Evolutionary conservation across 2,113 vertebrate species (phyloP).

Genomic region (Cyprinodon brontotheroides): DNA sequence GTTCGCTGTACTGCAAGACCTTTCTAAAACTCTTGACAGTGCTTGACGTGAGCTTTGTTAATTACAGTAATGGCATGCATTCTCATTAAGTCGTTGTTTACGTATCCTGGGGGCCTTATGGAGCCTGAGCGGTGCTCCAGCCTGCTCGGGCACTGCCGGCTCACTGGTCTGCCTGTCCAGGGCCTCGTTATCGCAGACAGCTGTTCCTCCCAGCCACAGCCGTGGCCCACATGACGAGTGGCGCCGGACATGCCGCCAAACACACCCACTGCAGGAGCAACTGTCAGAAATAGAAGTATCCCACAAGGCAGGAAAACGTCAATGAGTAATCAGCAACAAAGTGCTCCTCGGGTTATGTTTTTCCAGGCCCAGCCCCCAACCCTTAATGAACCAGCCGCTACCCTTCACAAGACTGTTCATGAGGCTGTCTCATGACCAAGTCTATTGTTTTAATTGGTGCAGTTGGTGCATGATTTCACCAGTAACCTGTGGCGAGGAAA

Average conservation of each 20-base stretch:
- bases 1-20: conserved; percentile 64
- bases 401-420: conserved; percentile 40
- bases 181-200: conserved; percentile 80
- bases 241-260: conserved; percentile 64
- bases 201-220: conserved; percentile 79
- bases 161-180: conserved; percentile 53
- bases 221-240: conserved; percentile 58
- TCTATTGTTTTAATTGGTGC: conserved; percentile 34
- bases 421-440: conserved; percentile 31
- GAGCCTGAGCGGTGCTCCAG: conserved; percentile 62
- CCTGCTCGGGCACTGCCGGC: conserved; percentile 55
- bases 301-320: conserved; percentile 68
- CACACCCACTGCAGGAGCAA: conserved; percentile 53
- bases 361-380: conserved; percentile 34
- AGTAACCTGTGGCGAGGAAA: conserved; percentile 35
- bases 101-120: conserved; percentile 68
- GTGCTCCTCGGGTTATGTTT: conserved; percentile 53
- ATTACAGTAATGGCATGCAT: conserved; percentile 82
- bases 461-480: conserved; percentile 44
- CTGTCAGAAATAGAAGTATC: conserved; percentile 68
- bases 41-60: conserved; percentile 81
- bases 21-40: conserved; percentile 77
- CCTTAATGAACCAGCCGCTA: conserved; percentile 38
- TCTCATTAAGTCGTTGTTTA: conserved; percentile 82
- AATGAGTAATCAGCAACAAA: conserved; percentile 72